phyloP scores from a whole-genome alignment of 2,797 vertebrate species.

The Pseudocheirus occidentalis region DNA sequence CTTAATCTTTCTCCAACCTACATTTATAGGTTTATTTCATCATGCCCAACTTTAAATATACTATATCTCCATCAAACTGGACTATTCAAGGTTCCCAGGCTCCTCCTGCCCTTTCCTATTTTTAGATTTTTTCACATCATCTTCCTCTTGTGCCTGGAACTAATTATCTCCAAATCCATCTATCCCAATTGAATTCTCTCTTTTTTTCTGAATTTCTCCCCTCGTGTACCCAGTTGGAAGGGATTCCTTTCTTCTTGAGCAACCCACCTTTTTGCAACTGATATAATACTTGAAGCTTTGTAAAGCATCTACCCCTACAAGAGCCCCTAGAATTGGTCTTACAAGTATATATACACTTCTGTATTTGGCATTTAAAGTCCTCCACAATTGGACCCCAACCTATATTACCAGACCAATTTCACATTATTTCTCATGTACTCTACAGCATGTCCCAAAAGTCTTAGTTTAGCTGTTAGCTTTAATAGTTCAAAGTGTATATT shows the following conservation, averaged over 20 bases:
- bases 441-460: not conserved
- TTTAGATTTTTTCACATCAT: not conserved
- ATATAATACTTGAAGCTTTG: not conserved
- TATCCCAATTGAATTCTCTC: not conserved
- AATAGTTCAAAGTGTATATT: not conserved
- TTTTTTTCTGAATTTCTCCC: not conserved
- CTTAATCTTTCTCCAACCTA: not conserved
- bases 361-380: not conserved
- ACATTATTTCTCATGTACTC: not conserved
- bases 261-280: not conserved
- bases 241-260: not conserved
- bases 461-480: not conserved
- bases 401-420: not conserved
- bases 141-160: not conserved
- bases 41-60: not conserved
- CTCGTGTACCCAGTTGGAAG: not conserved
- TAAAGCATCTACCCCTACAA: not conserved
- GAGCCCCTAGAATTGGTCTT: not conserved
- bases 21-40: not conserved
- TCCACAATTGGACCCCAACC: not conserved
- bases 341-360: not conserved
- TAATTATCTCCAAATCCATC: not conserved
- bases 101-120: not conserved
- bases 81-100: not conserved
- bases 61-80: not conserved